phyloP scores from a whole-genome alignment of 2,888 invertebrate species.

The Cremastinae sp. region DNA sequence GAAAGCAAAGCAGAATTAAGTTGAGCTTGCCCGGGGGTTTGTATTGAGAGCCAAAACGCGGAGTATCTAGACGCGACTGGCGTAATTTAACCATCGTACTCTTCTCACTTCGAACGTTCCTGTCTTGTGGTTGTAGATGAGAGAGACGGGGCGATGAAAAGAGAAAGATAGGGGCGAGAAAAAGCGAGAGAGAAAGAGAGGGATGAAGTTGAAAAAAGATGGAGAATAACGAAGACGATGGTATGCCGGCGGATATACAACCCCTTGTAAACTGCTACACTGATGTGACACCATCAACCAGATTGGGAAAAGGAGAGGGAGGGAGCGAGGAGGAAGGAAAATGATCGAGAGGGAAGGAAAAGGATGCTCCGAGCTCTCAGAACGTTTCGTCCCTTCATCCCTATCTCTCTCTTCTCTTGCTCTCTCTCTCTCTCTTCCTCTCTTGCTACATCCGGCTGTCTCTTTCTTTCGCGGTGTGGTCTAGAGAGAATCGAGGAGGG shows the following conservation, averaged over 20 bases:
- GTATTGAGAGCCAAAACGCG: conserved; percentile 31
- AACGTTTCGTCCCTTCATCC: neutral
- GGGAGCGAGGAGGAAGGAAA: conserved; percentile 54
- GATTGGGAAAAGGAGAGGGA: neutral
- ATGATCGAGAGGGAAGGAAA: conserved; percentile 6
- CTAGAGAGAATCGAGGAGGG: conserved; percentile 53
- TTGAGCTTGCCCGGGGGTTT: conserved; percentile 36
- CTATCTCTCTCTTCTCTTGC: neutral
- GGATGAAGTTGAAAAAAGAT: conserved; percentile 11
- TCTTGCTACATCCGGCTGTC: neutral
- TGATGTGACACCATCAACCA: conserved; percentile 75
- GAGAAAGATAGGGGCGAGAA: neutral
- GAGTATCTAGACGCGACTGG: conserved; percentile 24
- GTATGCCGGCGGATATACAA: conserved; percentile 67
- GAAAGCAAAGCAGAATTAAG: conserved; percentile 45
- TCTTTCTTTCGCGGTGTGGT: conserved; percentile 22
- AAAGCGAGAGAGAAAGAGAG: conserved; percentile 13
- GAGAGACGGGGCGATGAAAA: conserved; percentile 3
- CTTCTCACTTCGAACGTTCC: conserved; percentile 18
- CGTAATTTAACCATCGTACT: conserved; percentile 50
- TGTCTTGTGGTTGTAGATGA: conserved; percentile 27
- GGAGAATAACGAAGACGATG: conserved; percentile 57
- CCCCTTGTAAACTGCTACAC: conserved; percentile 76
- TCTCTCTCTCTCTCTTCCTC: conserved; percentile 7
- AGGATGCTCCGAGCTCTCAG: neutral